Evolutionary conservation across 2,797 vertebrate genomes (phyloP).

Genomic region (Molossus alvarezi): DNA sequence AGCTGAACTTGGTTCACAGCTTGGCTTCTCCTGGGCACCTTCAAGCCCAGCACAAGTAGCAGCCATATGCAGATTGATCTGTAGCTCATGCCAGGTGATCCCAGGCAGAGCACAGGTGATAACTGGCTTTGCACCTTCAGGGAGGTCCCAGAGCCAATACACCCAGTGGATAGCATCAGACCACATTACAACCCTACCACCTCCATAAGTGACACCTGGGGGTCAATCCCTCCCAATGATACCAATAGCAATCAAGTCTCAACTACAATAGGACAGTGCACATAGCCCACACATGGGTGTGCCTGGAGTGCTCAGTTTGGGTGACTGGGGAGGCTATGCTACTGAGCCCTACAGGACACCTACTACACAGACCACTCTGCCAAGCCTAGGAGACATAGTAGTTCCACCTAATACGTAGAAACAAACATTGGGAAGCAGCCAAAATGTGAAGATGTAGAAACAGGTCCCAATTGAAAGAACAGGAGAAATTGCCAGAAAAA

Average conservation of each 20-base stretch:
- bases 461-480: too few relatives aligned
- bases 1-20: background rate
- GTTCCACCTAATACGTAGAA: background rate
- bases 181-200: background rate
- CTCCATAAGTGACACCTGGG: background rate
- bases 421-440: background rate
- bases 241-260: background rate
- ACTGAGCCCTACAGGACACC: background rate
- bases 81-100: background rate
- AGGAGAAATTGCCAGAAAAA: too few relatives aligned
- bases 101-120: background rate
- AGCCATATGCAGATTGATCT: background rate
- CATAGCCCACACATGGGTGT: background rate
- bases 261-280: background rate
- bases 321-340: background rate
- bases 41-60: background rate
- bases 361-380: background rate
- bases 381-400: background rate
- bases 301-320: background rate
- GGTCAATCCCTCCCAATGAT: background rate
- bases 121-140: background rate
- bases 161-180: background rate
- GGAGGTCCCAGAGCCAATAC: background rate
- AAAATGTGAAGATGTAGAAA: background rate
- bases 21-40: background rate